Percentiles rank a stretch among this genome's conserved stretches.
Conservation (phyloP, 2,888 invertebrate species). For the Platycheirus albimanus region DNA sequence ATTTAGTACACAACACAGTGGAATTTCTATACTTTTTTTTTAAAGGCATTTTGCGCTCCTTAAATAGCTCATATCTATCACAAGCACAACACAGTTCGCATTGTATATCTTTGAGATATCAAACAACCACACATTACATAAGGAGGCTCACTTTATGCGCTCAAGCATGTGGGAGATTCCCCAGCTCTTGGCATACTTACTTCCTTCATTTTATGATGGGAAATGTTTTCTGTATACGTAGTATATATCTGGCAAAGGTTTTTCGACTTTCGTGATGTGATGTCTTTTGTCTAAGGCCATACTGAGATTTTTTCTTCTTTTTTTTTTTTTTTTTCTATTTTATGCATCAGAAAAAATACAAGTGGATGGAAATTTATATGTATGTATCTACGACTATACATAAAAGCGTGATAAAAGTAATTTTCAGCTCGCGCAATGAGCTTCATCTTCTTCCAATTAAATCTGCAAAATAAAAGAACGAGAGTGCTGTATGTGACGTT, state of each 20-base stretch:
- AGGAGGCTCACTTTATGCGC: constrained; percentile 19
- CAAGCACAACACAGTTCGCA: not conserved
- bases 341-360: constrained; percentile 20
- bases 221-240: constrained; percentile 21
- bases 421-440: constrained; percentile 51
- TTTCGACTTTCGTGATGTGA: constrained; percentile 24
- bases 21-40: constrained; percentile 29
- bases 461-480: constrained; percentile 38
- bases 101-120: constrained; percentile 52
- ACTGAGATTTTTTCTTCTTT: constrained; percentile 30
- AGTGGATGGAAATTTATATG: constrained; percentile 21
- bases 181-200: constrained; percentile 33
- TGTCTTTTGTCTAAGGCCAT: constrained; percentile 45
- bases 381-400: constrained; percentile 19
- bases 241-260: not conserved
- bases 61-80: constrained; percentile 53
- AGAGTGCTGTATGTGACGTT: constrained; percentile 37
- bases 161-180: constrained; percentile 35
- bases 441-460: constrained; percentile 36
- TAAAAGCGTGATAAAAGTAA: constrained; percentile 68
- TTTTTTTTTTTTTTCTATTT: constrained; percentile 18
- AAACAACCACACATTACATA: constrained; percentile 27
- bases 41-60: constrained; percentile 38
- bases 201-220: constrained; percentile 21
- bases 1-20: constrained; percentile 7